Conservation (phyloP, 1,140 invertebrate species). For the Lordiphosa stackelbergi region DNA sequence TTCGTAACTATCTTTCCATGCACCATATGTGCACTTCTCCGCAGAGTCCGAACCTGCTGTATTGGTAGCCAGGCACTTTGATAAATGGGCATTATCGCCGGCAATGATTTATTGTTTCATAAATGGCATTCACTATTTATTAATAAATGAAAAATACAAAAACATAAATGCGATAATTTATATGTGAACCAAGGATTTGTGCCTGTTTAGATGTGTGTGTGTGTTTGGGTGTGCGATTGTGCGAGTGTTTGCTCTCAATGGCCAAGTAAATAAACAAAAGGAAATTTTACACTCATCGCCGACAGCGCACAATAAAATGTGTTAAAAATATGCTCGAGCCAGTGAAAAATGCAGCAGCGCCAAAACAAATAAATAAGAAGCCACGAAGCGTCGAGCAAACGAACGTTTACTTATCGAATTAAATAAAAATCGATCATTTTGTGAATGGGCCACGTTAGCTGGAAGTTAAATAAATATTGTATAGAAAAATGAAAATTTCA, state of each 20-base stretch:
- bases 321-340: slow-evolving; percentile 59
- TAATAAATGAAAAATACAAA: slow-evolving; percentile 35
- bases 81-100: slow-evolving; percentile 62
- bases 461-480: slow-evolving; percentile 37
- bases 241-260: slow-evolving; percentile 45
- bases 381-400: slow-evolving; percentile 15
- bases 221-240: slow-evolving; percentile 51
- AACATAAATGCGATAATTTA: slow-evolving; percentile 49
- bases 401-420: slow-evolving; percentile 52
- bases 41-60: slow-evolving; percentile 5
- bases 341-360: slow-evolving; percentile 53
- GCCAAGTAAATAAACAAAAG: slow-evolving; percentile 74
- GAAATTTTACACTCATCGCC: slow-evolving; percentile 61
- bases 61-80: slow-evolving; percentile 31
- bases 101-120: slow-evolving; percentile 66
- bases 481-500: too few species aligned
- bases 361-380: slow-evolving; percentile 64
- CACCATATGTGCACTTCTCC: too few species aligned
- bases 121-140: slow-evolving; percentile 58
- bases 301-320: slow-evolving; percentile 65
- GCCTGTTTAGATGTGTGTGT: slow-evolving; percentile 5
- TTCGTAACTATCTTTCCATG: too few species aligned
- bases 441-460: slow-evolving; percentile 16
- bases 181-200: slow-evolving; percentile 57
- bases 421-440: slow-evolving; percentile 68